Evolutionary conservation across 2,888 invertebrate species (phyloP).

Genomic region (Margaritifera margaritifera): DNA sequence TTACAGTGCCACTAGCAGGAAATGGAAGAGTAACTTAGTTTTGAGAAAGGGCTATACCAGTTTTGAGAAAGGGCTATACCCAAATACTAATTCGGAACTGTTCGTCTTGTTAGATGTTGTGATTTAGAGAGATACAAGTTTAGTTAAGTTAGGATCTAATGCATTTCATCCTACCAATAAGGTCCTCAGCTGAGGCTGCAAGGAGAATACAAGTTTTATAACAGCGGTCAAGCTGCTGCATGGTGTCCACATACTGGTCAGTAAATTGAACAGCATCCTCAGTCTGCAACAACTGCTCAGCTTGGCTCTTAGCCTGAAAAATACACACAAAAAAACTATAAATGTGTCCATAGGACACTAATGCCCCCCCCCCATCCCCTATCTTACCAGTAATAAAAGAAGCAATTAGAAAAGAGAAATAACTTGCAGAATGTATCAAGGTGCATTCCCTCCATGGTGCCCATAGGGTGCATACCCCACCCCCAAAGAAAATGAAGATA

Average conservation of each 20-base stretch:
- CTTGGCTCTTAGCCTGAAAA: constrained; percentile 30
- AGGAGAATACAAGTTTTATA: constrained; percentile 46
- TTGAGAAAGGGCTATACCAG: too few species aligned
- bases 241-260: constrained; percentile 42
- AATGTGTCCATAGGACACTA: not conserved
- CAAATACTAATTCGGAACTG: too few species aligned
- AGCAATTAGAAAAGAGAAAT: not conserved
- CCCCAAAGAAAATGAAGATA: too few species aligned
- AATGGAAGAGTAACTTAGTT: too few species aligned
- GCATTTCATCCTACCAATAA: constrained; percentile 34
- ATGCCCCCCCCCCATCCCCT: not conserved
- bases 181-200: constrained; percentile 47
- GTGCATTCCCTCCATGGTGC: too few species aligned
- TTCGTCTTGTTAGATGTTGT: too few species aligned
- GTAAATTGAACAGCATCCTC: constrained; percentile 31
- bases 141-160: too few species aligned
- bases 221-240: constrained; percentile 47
- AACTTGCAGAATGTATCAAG: too few species aligned
- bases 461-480: too few species aligned
- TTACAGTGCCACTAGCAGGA: too few species aligned
- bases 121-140: too few species aligned
- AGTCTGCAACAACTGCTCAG: constrained; percentile 22
- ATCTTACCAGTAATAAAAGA: not conserved
- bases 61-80: too few species aligned
- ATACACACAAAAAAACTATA: constrained; percentile 1